Evolutionary conservation across 1,140 invertebrate species (phyloP).

Genomic region (Coenobita brevimanus): DNA sequence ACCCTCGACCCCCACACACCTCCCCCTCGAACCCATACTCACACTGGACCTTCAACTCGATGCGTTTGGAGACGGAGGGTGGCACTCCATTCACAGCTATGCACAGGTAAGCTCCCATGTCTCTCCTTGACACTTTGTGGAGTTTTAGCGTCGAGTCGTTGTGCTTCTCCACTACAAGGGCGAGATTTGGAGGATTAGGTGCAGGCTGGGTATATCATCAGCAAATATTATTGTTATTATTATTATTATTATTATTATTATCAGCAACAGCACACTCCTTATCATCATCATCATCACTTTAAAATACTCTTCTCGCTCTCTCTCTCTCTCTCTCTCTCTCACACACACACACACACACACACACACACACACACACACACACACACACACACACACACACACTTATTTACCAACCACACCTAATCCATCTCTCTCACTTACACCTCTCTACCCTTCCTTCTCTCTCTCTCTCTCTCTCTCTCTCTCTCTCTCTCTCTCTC

Average conservation of each 20-base stretch:
- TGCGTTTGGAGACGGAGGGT: slow-evolving; percentile 47
- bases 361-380: background rate
- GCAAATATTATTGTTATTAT: background rate
- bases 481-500: too few species aligned
- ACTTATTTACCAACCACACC: background rate
- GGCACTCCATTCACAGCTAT: slow-evolving; percentile 50
- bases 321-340: slow-evolving; percentile 13
- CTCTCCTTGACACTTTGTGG: slow-evolving; percentile 37
- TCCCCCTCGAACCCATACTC: slow-evolving; percentile 21
- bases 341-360: background rate
- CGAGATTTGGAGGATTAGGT: background rate
- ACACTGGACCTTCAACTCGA: slow-evolving; percentile 57
- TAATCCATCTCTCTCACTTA: background rate
- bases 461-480: too few species aligned
- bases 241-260: too few species aligned
- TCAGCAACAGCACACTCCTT: background rate
- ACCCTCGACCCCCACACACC: too few species aligned
- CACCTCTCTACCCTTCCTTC: background rate
- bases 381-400: background rate
- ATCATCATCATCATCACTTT: background rate
- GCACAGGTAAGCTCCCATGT: slow-evolving; percentile 53
- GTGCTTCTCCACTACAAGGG: background rate
- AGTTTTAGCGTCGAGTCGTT: slow-evolving; percentile 19
- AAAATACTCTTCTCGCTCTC: slow-evolving; percentile 1
- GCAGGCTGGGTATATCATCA: background rate